phyloP scores from a whole-genome alignment of 2,888 invertebrate species.

The Heliconius erato region DNA sequence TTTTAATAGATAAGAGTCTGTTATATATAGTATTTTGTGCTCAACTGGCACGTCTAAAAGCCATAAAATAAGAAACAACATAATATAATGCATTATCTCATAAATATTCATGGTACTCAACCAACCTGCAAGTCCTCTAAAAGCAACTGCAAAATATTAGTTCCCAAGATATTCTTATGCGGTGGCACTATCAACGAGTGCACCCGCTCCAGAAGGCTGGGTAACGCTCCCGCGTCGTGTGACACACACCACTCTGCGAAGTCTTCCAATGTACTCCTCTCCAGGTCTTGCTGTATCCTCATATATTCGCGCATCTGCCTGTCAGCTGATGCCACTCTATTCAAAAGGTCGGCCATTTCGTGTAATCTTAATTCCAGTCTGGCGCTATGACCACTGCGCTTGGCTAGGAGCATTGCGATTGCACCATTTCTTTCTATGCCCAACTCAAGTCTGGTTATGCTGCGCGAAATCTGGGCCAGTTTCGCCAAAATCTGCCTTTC shows the following conservation, averaged over 20 bases:
- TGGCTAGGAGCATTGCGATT: constrained; percentile 70
- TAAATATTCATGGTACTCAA: constrained; percentile 38
- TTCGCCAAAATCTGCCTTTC: constrained; percentile 87
- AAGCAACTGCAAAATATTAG: constrained; percentile 76
- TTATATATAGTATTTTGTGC: no score
- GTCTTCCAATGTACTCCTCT: constrained; percentile 88
- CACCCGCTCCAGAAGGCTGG: constrained; percentile 88
- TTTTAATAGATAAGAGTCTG: neutral
- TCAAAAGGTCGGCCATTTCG: constrained; percentile 87
- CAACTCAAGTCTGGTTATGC: constrained; percentile 70
- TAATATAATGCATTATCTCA: neutral
- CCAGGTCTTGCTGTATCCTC: constrained; percentile 81
- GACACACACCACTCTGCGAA: constrained; percentile 90
- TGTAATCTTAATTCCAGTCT: constrained; percentile 87
- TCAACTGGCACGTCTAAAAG: no score
- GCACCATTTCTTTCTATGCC: constrained; percentile 67
- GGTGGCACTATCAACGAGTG: constrained; percentile 87
- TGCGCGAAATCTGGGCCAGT: constrained; percentile 66
- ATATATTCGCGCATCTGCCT: constrained; percentile 87
- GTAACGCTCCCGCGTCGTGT: constrained; percentile 87
- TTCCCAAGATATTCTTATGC: constrained; percentile 74
- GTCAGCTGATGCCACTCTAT: constrained; percentile 86
- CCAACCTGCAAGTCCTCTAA: constrained; percentile 75
- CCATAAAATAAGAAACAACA: neutral
- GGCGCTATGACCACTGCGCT: constrained; percentile 72